Conservation (phyloP, 2,888 invertebrate species). For the Zele albiditarsus region DNA sequence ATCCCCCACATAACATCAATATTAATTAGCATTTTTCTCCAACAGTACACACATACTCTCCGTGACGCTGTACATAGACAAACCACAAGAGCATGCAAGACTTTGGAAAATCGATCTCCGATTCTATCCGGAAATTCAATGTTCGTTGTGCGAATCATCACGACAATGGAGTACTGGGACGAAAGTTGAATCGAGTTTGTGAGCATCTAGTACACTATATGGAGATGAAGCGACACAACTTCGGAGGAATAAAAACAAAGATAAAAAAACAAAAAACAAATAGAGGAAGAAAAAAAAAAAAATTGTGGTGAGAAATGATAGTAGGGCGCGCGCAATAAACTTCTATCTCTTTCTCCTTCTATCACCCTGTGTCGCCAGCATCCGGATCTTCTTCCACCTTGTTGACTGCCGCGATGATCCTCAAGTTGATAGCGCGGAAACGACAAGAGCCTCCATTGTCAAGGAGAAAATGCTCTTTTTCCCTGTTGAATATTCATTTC, state of each 20-base stretch:
- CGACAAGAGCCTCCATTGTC: slow-evolving; percentile 42
- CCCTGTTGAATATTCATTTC: slow-evolving; percentile 68
- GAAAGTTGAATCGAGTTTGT: slow-evolving; percentile 42
- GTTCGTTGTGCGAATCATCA: slow-evolving; percentile 3
- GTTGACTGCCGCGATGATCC: slow-evolving; percentile 54
- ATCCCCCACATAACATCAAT: not conserved
- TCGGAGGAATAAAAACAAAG: slow-evolving; percentile 30
- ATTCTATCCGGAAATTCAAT: slow-evolving; percentile 32
- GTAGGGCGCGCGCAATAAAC: slow-evolving; percentile 6
- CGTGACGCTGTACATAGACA: not conserved
- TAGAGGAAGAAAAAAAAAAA: not conserved
- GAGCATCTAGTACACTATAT: slow-evolving; percentile 19
- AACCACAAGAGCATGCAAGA: not conserved
- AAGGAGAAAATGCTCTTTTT: slow-evolving; percentile 59
- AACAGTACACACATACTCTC: not conserved
- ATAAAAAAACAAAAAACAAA: not conserved
- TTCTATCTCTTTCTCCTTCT: slow-evolving; percentile 12
- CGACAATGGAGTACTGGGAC: slow-evolving; percentile 21
- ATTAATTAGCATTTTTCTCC: not conserved
- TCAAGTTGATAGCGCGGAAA: slow-evolving; percentile 45
- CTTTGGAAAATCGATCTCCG: slow-evolving; percentile 16
- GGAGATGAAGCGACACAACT: slow-evolving; percentile 32
- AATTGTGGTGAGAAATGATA: slow-evolving; percentile 5
- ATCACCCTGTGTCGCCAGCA: slow-evolving; percentile 44
- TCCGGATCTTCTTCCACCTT: slow-evolving; percentile 55